Conservation (phyloP, 2,797 vertebrate genomes). For the Macropodus opercularis region DNA sequence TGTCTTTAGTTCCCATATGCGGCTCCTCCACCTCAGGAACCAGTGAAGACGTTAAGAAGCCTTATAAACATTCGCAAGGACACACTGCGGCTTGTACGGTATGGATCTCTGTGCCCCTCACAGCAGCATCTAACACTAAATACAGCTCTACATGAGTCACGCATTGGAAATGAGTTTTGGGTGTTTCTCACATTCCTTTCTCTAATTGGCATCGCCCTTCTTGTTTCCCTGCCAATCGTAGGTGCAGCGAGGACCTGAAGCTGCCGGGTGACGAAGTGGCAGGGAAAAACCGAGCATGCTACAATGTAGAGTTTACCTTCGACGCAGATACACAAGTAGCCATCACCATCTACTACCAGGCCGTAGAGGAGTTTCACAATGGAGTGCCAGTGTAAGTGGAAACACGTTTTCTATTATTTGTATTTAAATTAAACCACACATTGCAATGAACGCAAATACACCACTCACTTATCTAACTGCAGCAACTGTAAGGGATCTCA, state of each 20-base stretch:
- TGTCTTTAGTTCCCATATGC: constrained; percentile 93
- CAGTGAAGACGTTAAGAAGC: constrained; percentile 96
- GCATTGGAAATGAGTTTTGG: background rate
- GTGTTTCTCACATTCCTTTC: background rate
- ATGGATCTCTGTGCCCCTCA: constrained; percentile 44
- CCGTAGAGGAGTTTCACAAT: constrained; percentile 94
- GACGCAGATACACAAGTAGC: constrained; percentile 94
- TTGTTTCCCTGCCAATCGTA: constrained; percentile 45
- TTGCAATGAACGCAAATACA: no score
- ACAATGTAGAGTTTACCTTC: constrained; percentile 98
- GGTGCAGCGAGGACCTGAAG: constrained; percentile 93
- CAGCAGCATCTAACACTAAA: background rate
- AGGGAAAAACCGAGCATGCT: constrained; percentile 86
- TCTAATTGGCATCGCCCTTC: background rate
- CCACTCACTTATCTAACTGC: no score
- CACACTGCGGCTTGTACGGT: constrained; percentile 94
- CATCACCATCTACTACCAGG: constrained; percentile 99
- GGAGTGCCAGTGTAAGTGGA: constrained; percentile 91
- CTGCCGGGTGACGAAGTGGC: constrained; percentile 85
- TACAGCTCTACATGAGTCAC: background rate
- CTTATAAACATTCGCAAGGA: constrained; percentile 99
- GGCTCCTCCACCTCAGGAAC: constrained; percentile 96
- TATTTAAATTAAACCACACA: no score
- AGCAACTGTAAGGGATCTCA: no score
- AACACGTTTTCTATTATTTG: no score